Base-by-base conservation (phyloP, 2,797 vertebrate species). In the Potorous gilbertii region DNA sequence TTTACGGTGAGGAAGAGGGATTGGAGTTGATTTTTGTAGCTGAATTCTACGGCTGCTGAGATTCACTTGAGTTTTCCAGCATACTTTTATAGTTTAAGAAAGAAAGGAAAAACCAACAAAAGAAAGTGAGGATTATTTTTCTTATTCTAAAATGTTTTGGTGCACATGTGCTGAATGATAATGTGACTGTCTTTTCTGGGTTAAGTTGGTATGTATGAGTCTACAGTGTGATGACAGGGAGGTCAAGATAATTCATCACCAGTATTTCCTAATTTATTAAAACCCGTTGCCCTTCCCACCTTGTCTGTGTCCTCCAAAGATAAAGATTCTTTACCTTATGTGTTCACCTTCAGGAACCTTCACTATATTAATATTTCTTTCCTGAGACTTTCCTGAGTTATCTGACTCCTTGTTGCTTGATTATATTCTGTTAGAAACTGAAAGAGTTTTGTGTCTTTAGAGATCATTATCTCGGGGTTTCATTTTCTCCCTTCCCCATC, bases 401-500 rank as follows among this genome's bases (percentile, higher is more conserved):
- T 90, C 90, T 87, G 97, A 4, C 3, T 90, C 1, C 3, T 93
- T 21, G 0, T 29, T 97, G 0, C 93, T 96, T 92, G 57, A 66
- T 50, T 90, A 55, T 56, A 94, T 18, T 81, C 28, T 93, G 93
- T 46, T 94, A 94, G 74, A 21, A 96, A 59, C 5, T 59, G 55
- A 54, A 91, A 90, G 34, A 66, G 40, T 1, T 74, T 21, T 91
- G 89, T 93, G 91, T 66, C 2, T 12, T 55, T 57, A 59, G 59
- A 31, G 54, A 9, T 46, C 13, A 55, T 74, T 54, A 40, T 87
- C 74, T 91, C 3, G 1, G 52, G 57, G 31, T 28, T 56, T 94
- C 55, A 31, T 14, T 40, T 95, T 95, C 50, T 81, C 93, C 13
- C 74, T 55, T 91, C 0, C 29, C 21, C 74, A 95, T 6, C 52